These are phyloP conservation scores for Rhamphomyia laevipes DNA, from an alignment of 2,888 invertebrate genomes.

Conservation along the genomic window DNA sequence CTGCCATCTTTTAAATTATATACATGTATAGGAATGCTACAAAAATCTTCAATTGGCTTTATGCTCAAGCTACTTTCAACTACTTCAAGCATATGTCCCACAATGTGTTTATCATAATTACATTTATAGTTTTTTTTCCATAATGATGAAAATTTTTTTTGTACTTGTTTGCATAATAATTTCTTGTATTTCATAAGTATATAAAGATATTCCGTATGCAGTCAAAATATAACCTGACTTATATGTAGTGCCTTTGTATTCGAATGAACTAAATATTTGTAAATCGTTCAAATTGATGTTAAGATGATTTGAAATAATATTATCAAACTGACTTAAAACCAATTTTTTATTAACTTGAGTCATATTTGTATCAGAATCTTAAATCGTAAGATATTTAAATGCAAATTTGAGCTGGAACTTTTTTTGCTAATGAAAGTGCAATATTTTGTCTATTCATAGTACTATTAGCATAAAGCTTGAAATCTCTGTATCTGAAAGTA, in stretches of 20 bases:
- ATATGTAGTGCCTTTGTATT: not conserved
- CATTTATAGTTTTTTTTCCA: not conserved
- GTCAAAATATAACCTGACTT: not conserved
- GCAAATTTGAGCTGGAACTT: not conserved
- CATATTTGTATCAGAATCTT: not conserved
- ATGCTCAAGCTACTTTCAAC: not conserved
- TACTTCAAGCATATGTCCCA: not conserved
- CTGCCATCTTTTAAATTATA: not conserved
- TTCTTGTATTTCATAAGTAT: not conserved
- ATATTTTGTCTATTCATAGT: conserved; percentile 4
- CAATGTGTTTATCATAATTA: not conserved
- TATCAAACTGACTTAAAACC: not conserved
- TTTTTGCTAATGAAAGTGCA: not conserved
- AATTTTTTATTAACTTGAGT: not conserved
- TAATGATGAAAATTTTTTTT: not conserved
- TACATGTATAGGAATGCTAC: not conserved
- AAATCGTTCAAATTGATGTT: not conserved
- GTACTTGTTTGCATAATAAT: not conserved
- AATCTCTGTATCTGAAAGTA: conserved; percentile 2
- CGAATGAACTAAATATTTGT: not conserved
- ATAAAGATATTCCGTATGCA: not conserved
- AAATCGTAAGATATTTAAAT: not conserved
- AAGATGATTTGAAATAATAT: not conserved
- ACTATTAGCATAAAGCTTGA: conserved; percentile 4
- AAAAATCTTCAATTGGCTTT: not conserved